phyloP scores from a whole-genome alignment of 2,888 invertebrate species.

The Eilema sororculum region DNA sequence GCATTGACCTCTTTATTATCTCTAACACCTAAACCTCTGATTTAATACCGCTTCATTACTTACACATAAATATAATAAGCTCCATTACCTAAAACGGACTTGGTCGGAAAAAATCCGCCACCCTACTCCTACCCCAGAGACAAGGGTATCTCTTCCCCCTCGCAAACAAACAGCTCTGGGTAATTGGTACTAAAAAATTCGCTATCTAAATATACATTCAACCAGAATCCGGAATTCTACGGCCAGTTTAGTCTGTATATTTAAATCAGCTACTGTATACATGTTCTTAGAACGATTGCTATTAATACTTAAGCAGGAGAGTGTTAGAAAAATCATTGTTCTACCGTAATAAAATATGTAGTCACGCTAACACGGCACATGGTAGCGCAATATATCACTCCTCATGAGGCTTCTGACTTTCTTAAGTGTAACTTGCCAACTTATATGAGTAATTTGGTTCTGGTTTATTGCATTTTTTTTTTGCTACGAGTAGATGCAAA shows the following conservation, averaged over 20 bases:
- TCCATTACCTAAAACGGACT: not conserved
- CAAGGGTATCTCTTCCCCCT: not conserved
- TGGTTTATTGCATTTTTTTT: not conserved
- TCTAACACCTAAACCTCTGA: not conserved
- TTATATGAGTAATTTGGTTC: not conserved
- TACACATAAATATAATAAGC: not conserved
- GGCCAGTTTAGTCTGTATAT: not conserved
- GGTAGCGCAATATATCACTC: slow-evolving; percentile 11
- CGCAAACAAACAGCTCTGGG: not conserved
- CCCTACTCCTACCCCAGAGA: not conserved
- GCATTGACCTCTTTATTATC: not conserved
- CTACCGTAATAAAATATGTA: not conserved
- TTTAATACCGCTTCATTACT: not conserved
- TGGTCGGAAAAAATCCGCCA: not conserved
- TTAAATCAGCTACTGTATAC: slow-evolving; percentile 1
- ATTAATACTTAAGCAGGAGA: slow-evolving; percentile 11
- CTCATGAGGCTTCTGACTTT: not conserved
- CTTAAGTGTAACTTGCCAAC: not conserved
- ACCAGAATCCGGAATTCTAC: not conserved
- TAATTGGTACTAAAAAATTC: slow-evolving; percentile 10
- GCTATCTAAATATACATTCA: not conserved
- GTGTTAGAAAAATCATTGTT: slow-evolving; percentile 5
- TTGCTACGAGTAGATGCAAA: not conserved
- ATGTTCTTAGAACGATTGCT: not conserved
- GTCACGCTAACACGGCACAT: not conserved